Evolutionary conservation across 2,113 vertebrate species (phyloP).

Genomic region (Regulus satrapa): DNA sequence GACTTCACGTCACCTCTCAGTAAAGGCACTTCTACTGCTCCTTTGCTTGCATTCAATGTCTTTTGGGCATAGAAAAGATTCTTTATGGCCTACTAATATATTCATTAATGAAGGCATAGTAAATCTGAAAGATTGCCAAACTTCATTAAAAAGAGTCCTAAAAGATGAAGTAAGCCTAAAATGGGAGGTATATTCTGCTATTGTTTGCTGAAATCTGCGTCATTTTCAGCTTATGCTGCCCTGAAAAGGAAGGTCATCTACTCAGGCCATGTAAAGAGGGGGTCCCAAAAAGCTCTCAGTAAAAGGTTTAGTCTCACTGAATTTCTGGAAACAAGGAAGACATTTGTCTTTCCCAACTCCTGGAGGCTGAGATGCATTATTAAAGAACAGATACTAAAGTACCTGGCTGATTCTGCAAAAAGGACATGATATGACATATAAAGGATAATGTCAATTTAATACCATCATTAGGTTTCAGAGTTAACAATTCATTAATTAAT

Average conservation of each 20-base stretch:
- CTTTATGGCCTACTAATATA: not conserved
- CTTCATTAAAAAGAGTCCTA: not conserved
- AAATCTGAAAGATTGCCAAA: not conserved
- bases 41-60: not conserved
- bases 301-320: not conserved
- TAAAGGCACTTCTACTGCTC: not conserved
- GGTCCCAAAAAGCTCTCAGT: not conserved
- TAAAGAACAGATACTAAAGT: not conserved
- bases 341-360: not conserved
- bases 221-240: not conserved
- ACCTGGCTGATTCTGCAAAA: not conserved
- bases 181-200: not conserved
- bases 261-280: not conserved
- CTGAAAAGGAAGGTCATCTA: not conserved
- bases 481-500: constrained; percentile 1
- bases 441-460: not conserved
- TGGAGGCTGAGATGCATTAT: not conserved
- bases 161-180: not conserved
- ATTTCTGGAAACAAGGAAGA: not conserved
- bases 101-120: not conserved
- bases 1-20: not conserved
- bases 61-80: not conserved
- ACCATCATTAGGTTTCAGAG: not conserved
- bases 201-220: not conserved
- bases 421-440: not conserved